Evolutionary conservation across 2,797 vertebrate genomes (phyloP).

Genomic region (Morelia viridis): DNA sequence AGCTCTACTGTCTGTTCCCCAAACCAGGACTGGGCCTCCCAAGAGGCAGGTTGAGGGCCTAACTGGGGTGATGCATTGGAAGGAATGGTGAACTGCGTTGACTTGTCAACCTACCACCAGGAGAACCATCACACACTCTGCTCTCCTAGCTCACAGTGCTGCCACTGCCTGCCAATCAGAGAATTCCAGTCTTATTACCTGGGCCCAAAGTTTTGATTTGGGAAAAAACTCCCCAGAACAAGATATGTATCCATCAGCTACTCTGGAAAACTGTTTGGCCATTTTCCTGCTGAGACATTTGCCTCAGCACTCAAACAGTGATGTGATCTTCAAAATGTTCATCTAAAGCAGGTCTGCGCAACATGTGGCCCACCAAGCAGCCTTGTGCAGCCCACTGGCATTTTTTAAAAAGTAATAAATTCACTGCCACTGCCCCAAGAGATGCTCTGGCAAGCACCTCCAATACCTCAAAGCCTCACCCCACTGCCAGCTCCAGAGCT

Average conservation of each 20-base stretch:
- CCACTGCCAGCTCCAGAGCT: too few relatives aligned
- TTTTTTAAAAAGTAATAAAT: background rate
- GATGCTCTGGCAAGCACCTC: too few relatives aligned
- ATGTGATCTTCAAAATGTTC: background rate
- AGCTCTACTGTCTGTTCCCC: background rate
- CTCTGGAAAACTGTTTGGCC: background rate
- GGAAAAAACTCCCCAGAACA: background rate
- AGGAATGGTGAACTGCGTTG: background rate
- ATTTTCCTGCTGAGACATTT: background rate
- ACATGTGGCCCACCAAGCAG: background rate
- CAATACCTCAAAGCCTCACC: too few relatives aligned
- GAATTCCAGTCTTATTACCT: background rate
- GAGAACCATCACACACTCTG: background rate
- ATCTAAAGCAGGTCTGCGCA: background rate
- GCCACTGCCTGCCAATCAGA: background rate
- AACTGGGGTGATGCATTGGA: background rate
- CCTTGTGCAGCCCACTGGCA: background rate
- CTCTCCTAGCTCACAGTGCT: background rate
- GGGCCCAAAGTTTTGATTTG: background rate
- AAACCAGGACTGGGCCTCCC: background rate
- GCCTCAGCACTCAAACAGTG: background rate
- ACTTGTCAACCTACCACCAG: background rate
- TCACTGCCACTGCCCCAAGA: background rate
- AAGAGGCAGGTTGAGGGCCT: too few relatives aligned
- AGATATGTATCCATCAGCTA: background rate